Percentiles rank a stretch among this genome's conserved stretches.
Conservation (phyloP, 2,113 vertebrate genomes). For the Malurus elegans region DNA sequence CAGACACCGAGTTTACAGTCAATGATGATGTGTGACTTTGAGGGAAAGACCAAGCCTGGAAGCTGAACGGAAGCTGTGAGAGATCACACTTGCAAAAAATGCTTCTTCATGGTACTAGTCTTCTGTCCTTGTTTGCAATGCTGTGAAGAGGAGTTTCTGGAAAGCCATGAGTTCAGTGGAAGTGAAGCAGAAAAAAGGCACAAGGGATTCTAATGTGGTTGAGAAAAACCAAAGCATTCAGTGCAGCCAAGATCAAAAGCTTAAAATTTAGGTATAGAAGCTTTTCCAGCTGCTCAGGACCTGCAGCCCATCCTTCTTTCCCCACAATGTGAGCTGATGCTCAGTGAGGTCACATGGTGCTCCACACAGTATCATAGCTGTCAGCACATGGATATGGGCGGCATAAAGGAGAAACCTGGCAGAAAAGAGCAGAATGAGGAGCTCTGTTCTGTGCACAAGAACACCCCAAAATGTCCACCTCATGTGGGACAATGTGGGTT, state of each 20-base stretch:
- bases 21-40: not conserved
- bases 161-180: not conserved
- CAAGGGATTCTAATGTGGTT: fast-evolving
- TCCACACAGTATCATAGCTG: not conserved
- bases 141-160: not conserved
- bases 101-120: not conserved
- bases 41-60: not conserved
- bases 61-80: not conserved
- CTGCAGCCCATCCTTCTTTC: not conserved
- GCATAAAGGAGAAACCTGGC: not conserved
- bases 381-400: not conserved
- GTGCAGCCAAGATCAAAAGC: not conserved
- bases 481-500: not conserved
- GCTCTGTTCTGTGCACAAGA: not conserved
- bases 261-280: not conserved
- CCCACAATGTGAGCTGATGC: fast-evolving
- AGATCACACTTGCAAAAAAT: not conserved
- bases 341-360: not conserved
- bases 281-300: not conserved
- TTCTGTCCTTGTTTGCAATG: not conserved
- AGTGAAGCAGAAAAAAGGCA: not conserved
- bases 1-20: fast-evolving
- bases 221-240: not conserved
- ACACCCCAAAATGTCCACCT: not conserved
- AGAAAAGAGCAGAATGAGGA: not conserved